These are phyloP conservation scores for Melospiza georgiana DNA, from an alignment of 2,113 vertebrate genomes.

Conservation along the genomic window DNA sequence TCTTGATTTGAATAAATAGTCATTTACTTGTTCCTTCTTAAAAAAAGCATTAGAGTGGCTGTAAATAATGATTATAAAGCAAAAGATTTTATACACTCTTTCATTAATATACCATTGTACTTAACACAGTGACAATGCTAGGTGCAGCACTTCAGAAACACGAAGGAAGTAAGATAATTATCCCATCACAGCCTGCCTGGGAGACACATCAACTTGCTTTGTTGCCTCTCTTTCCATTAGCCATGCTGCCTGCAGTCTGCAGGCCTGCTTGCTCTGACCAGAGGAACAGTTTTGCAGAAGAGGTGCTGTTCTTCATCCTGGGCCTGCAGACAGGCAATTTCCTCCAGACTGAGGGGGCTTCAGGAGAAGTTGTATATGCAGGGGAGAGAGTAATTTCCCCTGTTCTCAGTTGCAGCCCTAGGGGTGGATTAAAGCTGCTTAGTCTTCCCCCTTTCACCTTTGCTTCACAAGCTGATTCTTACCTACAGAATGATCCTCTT, in stretches of 20 bases:
- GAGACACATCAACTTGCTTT: background rate
- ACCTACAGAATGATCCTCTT: background rate
- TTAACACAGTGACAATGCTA: background rate
- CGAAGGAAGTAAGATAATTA: background rate
- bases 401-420: background rate
- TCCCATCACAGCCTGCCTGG: background rate
- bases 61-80: background rate
- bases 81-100: background rate
- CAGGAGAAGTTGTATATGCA: background rate
- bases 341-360: background rate
- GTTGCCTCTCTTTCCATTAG: background rate
- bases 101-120: background rate
- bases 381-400: background rate
- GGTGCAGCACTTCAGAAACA: background rate
- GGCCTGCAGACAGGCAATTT: background rate
- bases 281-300: background rate
- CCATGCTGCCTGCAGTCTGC: background rate
- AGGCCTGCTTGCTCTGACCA: background rate
- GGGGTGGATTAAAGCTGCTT: background rate
- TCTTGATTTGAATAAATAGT: background rate
- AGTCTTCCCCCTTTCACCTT: background rate
- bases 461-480: background rate
- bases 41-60: background rate
- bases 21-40: background rate
- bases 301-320: background rate